phyloP scores from a whole-genome alignment of 2,113 vertebrate genomes.

The Crotalus viridis region DNA sequence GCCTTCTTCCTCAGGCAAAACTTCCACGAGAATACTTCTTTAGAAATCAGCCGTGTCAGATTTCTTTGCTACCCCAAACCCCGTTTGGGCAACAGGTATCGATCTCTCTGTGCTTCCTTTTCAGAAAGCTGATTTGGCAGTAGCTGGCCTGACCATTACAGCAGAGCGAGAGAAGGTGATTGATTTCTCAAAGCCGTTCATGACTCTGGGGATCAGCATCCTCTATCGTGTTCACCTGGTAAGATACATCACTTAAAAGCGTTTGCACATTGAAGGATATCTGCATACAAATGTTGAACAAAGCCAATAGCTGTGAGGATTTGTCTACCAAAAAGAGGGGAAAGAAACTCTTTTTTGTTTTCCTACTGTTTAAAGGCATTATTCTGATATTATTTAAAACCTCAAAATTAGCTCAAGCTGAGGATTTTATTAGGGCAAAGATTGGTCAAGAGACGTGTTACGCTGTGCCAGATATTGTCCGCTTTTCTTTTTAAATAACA shows the following conservation, averaged over 20 bases:
- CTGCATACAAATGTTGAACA: constrained; percentile 55
- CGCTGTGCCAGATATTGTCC: not conserved
- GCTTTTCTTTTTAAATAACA: not conserved
- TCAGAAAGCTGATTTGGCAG: constrained; percentile 96
- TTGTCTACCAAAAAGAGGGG: not conserved
- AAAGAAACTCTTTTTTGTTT: constrained; percentile 51
- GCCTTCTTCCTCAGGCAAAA: not conserved
- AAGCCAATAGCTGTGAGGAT: not conserved
- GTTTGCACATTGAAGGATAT: constrained; percentile 58
- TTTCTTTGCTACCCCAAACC: rapidly evolving
- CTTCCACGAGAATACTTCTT: not conserved
- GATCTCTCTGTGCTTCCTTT: not conserved
- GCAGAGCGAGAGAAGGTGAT: constrained; percentile 97
- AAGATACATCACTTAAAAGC: constrained; percentile 72
- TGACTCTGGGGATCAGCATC: constrained; percentile 97
- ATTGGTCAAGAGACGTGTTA: not conserved
- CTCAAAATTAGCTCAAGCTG: not conserved
- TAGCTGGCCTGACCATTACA: constrained; percentile 94
- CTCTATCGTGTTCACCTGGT: constrained; percentile 97
- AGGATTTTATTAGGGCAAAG: not conserved
- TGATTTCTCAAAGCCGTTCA: constrained; percentile 97
- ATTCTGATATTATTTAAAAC: constrained; percentile 16
- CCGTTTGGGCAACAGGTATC: not conserved
- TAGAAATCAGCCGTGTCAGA: too few relatives aligned
- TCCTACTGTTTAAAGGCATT: constrained; percentile 51